Conservation (phyloP, 2,888 invertebrate genomes). For the Asteroscopus sphinx region DNA sequence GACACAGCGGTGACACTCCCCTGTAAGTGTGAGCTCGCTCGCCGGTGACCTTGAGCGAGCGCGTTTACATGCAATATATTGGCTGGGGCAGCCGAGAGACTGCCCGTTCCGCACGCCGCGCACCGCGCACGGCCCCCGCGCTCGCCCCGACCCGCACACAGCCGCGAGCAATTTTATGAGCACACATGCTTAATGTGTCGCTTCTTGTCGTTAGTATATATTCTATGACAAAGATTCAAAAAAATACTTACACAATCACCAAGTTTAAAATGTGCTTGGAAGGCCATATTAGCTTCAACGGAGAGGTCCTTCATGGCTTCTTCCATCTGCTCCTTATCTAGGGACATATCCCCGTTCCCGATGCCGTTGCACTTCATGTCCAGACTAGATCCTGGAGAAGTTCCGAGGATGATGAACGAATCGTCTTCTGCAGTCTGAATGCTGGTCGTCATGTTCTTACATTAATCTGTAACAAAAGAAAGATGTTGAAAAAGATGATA, state of each 20-base stretch:
- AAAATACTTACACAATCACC: constrained; percentile 79
- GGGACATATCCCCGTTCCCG: constrained; percentile 55
- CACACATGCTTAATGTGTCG: too few species aligned
- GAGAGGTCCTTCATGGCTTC: constrained; percentile 82
- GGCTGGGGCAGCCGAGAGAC: too few species aligned
- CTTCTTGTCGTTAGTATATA: too few species aligned
- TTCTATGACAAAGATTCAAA: too few species aligned
- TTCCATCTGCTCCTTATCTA: constrained; percentile 75
- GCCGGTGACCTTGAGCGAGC: too few species aligned
- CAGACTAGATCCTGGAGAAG: constrained; percentile 81
- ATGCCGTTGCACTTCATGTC: constrained; percentile 74
- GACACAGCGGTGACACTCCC: too few species aligned
- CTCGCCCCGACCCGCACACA: too few species aligned
- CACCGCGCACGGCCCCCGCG: too few species aligned
- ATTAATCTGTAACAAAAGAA: constrained; percentile 61
- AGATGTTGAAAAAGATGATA: not conserved
- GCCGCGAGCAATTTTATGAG: too few species aligned
- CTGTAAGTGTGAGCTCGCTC: too few species aligned
- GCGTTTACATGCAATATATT: too few species aligned
- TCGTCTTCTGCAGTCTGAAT: constrained; percentile 79
- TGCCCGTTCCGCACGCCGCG: too few species aligned
- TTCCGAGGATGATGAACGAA: constrained; percentile 84
- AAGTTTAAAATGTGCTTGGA: constrained; percentile 82
- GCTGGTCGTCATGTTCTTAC: constrained; percentile 70
- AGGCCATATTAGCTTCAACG: constrained; percentile 77